Percentiles rank a stretch among this genome's conserved stretches.
Conservation (phyloP, 2,113 vertebrate genomes). For the Pristiophorus japonicus region DNA sequence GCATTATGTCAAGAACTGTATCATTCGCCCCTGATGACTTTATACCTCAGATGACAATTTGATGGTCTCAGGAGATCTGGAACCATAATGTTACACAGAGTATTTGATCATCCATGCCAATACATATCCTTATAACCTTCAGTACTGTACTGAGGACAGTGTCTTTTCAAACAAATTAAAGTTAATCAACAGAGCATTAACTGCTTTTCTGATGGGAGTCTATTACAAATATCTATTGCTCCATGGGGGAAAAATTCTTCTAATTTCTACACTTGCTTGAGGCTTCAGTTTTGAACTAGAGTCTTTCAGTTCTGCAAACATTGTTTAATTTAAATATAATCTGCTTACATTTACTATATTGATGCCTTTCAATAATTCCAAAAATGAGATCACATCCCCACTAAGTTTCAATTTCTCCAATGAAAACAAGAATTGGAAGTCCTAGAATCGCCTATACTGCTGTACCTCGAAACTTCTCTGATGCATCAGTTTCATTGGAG, state of each 20-base stretch:
- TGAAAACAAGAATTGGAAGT: neutral
- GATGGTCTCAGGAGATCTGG: neutral
- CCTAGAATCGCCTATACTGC: neutral
- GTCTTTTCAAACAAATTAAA: neutral
- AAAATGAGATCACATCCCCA: neutral
- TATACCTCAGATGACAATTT: neutral
- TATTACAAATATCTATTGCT: slow-evolving; percentile 8
- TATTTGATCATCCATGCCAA: slow-evolving; percentile 5
- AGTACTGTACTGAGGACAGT: neutral
- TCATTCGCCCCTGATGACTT: neutral
- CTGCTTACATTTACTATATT: neutral
- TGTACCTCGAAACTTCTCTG: neutral
- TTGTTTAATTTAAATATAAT: neutral
- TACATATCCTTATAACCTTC: neutral
- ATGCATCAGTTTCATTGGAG: neutral
- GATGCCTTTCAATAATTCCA: neutral
- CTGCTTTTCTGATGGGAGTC: neutral
- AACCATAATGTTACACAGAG: neutral
- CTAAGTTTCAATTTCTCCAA: neutral
- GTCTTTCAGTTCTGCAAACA: neutral
- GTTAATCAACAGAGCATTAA: slow-evolving; percentile 25
- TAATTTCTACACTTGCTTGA: neutral
- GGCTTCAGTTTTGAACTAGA: neutral
- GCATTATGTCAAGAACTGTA: neutral
- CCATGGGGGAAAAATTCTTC: neutral